Conservation (phyloP, 2,888 invertebrate genomes). For the Dromius quadrimaculatus region DNA sequence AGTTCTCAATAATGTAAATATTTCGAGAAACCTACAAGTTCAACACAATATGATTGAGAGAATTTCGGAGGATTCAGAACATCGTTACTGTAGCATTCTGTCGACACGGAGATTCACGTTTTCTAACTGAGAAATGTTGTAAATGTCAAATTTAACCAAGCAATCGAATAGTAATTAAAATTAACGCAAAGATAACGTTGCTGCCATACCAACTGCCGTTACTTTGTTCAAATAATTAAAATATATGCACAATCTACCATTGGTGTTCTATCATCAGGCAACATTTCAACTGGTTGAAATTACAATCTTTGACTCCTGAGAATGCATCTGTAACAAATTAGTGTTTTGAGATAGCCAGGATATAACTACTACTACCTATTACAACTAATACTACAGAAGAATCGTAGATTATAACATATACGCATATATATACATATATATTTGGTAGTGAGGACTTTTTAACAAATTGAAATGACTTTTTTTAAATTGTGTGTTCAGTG, state of each 20-base stretch:
- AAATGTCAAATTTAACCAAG: conserved; percentile 16
- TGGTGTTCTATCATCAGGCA: conserved; percentile 46
- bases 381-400: conserved; percentile 35
- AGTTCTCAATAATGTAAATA: conserved; percentile 46
- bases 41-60: conserved; percentile 36
- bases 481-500: conserved; percentile 62
- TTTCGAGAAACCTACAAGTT: conserved; percentile 46
- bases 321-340: conserved; percentile 38
- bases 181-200: conserved; percentile 40
- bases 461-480: conserved; percentile 65
- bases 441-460: conserved; percentile 57
- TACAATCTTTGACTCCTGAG: conserved; percentile 30
- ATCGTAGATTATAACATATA: conserved; percentile 37
- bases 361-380: too few relatives aligned
- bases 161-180: conserved; percentile 27
- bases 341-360: conserved; percentile 49
- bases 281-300: conserved; percentile 26
- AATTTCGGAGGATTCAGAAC: conserved; percentile 38
- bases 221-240: conserved; percentile 43
- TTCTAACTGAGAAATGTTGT: conserved; percentile 30
- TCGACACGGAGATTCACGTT: conserved; percentile 14
- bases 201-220: conserved; percentile 51
- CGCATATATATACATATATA: conserved; percentile 42
- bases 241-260: conserved; percentile 51
- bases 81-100: conserved; percentile 20